Conservation (phyloP, 2,888 invertebrate species). For the Agrochola macilenta region DNA sequence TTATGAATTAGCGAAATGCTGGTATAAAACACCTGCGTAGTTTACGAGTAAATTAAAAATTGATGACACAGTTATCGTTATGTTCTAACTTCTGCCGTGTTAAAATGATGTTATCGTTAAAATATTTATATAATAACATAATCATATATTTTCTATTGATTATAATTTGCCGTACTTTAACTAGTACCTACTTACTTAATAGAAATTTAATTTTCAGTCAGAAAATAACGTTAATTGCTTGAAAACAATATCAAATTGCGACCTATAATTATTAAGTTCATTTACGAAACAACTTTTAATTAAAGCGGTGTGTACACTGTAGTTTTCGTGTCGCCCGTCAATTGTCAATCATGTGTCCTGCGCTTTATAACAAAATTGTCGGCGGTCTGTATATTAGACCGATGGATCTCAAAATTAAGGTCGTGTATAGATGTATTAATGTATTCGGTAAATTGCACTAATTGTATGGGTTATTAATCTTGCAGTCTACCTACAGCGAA, state of each 20-base stretch:
- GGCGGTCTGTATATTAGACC: conserved; percentile 50
- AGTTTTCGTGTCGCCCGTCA: conserved; percentile 36
- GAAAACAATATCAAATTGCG: conserved; percentile 21
- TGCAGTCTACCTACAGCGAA: not conserved
- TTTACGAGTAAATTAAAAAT: conserved; percentile 38
- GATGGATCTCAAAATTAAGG: conserved; percentile 55
- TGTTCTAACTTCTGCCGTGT: conserved; percentile 33
- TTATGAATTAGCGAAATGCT: conserved; percentile 23
- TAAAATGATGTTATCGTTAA: conserved; percentile 27
- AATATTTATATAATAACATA: conserved; percentile 35
- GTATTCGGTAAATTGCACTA: conserved; percentile 29
- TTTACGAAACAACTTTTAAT: conserved; percentile 57
- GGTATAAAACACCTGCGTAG: conserved; percentile 36
- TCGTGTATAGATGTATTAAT: conserved; percentile 8
- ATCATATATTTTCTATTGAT: conserved; percentile 17
- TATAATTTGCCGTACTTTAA: conserved; percentile 21
- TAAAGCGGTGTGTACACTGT: conserved; percentile 33
- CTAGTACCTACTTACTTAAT: not conserved
- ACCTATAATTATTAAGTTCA: conserved; percentile 36
- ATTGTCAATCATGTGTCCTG: conserved; percentile 62
- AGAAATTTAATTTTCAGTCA: not conserved
- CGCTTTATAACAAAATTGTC: conserved; percentile 46
- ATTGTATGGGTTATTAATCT: conserved; percentile 31
- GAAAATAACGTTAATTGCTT: conserved; percentile 15
- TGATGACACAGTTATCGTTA: conserved; percentile 14